Evolutionary conservation across 2,888 invertebrate genomes (phyloP), one percentile per base, ranked within the genome.

Genomic region (Bombyx huttoni): DNA sequence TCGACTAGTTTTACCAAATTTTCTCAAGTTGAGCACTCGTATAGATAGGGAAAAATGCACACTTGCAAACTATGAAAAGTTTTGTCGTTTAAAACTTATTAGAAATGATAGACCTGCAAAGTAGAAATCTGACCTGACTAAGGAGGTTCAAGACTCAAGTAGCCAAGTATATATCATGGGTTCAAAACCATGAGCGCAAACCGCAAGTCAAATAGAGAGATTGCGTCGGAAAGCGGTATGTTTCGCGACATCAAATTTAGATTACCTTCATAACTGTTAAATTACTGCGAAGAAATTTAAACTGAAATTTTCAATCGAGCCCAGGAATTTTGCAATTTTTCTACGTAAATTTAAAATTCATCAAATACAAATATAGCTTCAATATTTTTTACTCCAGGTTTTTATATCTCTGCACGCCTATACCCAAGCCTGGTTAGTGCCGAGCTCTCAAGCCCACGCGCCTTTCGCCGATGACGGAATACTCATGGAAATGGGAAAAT

Each of bases 401-500:
- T 92, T 91, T 65, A 69, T 92, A 56, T 90, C 91, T 1, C 74
- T 93, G 50, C 92, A 92, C 65, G 91, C 92, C 13, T 93, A 92
- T 68, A 90, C 91, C 0, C 92, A 92, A 77, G 88, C 91, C 62
- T 90, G 91, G 89, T 71, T 92, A 46, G 76, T 91, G 48, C 92
- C 92, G 0, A 91, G 91, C 75, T 88, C 91, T 3, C 89, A 91
- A 54, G 84, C 90, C 33, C 75, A 78, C 45, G 70, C 75, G 48
- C 73, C 82, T 34, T 89, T 88, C 40, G 68, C 81, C 1, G 92
- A 92, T 67, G 91, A 91, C 56, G 87, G 89, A 14, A 89, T 90
- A 14, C 71, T 92, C 51, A 75, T 88, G 62, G 90, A 89, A 57
- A 89, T 92, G 73, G 92, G 92, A 8, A 89, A 89, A 59, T 85